Evolutionary conservation across 2,113 vertebrate species (phyloP).

Genomic region (Tachuris rubrigastra): DNA sequence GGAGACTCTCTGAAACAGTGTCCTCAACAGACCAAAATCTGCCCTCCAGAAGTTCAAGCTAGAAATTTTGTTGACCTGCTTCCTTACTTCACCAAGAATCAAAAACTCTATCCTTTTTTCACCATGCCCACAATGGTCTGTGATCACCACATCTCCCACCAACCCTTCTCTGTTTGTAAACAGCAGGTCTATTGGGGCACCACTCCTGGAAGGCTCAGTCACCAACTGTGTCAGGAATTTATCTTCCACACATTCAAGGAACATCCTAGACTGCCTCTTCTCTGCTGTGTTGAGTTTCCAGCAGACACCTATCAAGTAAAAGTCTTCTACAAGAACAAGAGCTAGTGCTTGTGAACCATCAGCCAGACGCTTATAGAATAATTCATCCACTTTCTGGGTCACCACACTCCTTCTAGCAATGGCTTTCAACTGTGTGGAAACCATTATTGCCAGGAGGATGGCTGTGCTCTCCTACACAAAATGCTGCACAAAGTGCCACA

Average conservation of each 20-base stretch:
- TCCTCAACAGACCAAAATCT: neutral
- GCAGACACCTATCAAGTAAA: neutral
- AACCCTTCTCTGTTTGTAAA: neutral
- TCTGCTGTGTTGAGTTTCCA: neutral
- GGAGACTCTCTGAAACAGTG: neutral
- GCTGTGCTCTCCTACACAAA: neutral
- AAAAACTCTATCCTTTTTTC: neutral
- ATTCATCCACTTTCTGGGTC: neutral
- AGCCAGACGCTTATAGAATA: neutral
- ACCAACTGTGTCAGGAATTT: neutral
- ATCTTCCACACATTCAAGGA: neutral
- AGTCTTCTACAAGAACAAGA: neutral
- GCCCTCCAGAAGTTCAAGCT: accelerated
- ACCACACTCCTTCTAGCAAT: neutral
- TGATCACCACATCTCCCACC: neutral
- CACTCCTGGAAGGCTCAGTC: too few relatives aligned
- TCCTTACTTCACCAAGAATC: neutral
- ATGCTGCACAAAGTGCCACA: neutral
- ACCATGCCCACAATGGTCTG: accelerated
- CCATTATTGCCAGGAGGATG: neutral
- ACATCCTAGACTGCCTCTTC: neutral
- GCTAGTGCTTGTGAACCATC: neutral
- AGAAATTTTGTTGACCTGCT: neutral
- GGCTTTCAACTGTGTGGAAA: neutral
- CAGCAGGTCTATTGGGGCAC: neutral